Evolutionary conservation across 1,140 invertebrate species (phyloP), one percentile per base, ranked within the genome.

Genomic region (Cyrtorhinus lividipennis): DNA sequence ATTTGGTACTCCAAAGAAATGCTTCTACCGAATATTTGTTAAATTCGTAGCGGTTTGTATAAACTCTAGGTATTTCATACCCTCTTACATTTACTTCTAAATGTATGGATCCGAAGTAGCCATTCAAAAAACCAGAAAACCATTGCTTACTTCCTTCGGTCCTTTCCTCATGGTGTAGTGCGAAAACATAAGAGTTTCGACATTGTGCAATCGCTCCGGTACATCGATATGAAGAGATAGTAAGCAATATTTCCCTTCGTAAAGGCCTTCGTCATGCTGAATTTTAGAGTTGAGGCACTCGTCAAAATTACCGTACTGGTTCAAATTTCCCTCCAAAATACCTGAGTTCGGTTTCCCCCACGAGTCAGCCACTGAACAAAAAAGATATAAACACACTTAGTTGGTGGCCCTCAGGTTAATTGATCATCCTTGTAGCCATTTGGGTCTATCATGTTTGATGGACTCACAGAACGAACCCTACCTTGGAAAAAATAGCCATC

Each of bases 271-370:
- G 15, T 38, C 30, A 5, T 8, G 15, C 15, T 38, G 8, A 15
- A 23, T 2, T 57, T 57, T 57, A 71, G 66, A 25, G 73, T 67
- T 62, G 68, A 72, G 59, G 66, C 81, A 82, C 66, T 82, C 77
- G 68, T 82, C 80, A 63, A 80, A 82, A 66, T 82, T 80, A 12
- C 81, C 81, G 12, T 77, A 73, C 56, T 82, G 80, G 73, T 82
- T 82, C 12, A 81, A 73, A 68, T 82, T 82, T 25, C 81, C 81
- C 70, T 75, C 80, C 30, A 82, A 64, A 24, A 82, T 71, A 45
- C 80, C 80, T 1, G 80, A 81, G 48, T 80, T 78, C 1, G 78
- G 68, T 68, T 81, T 81, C 0, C 78, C 80, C n/a, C 79, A 79
- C 2, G 81, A 74, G 67, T 82, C 80, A 68, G 79, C 76, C 78